Evolutionary conservation across 2,797 vertebrate genomes (phyloP).

Genomic region (Phataginus tetradactyla): DNA sequence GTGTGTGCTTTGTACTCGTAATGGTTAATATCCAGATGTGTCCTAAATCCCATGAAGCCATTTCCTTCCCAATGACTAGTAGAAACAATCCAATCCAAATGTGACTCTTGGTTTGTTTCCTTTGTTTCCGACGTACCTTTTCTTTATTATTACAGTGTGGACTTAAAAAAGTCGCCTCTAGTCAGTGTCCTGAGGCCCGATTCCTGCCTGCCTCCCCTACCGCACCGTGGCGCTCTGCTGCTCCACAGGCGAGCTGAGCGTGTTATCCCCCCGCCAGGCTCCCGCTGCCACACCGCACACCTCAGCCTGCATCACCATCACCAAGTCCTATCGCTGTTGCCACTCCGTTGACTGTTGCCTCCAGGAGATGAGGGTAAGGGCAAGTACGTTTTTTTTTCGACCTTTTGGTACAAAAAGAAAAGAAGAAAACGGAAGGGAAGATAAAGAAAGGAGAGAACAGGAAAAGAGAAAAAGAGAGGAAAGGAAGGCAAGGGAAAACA

Average conservation of each 20-base stretch:
- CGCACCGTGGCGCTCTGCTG: background rate
- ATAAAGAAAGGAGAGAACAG: background rate
- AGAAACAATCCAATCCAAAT: conserved; percentile 41
- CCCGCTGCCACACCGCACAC: background rate
- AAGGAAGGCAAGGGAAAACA: background rate
- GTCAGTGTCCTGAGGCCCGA: background rate
- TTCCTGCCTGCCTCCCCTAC: background rate
- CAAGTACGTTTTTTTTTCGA: background rate
- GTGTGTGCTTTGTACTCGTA: background rate
- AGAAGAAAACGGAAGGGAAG: background rate
- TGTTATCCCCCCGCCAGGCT: background rate
- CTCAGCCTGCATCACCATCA: background rate
- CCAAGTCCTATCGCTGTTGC: background rate
- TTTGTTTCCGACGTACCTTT: background rate
- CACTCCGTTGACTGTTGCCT: background rate
- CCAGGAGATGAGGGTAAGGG: background rate
- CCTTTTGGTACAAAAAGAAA: background rate
- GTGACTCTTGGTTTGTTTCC: background rate
- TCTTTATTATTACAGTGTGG: background rate
- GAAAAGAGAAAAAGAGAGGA: background rate
- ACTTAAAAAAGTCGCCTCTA: background rate
- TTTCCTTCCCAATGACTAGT: conserved; percentile 23
- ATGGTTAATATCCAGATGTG: background rate
- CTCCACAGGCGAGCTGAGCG: background rate
- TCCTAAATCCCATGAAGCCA: conserved; percentile 14